Base-by-base conservation (phyloP, 2,888 invertebrate genomes). In the Dendrolimus houi region DNA sequence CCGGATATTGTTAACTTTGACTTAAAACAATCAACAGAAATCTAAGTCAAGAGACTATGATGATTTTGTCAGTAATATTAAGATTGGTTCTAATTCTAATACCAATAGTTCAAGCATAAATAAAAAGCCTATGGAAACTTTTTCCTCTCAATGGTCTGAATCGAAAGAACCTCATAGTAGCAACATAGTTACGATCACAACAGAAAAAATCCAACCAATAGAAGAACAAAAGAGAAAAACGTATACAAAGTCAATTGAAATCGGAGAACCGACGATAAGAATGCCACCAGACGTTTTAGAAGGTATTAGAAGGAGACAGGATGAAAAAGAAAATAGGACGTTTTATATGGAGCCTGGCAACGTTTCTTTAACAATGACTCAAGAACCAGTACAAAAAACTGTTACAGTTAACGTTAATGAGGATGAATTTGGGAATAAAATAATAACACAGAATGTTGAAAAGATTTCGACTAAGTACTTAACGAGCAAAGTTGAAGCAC, bases 1-100 rank as follows among this genome's bases (percentile, higher is more conserved):
- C 91, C 91, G 14, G 91, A 91, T 61, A 87, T 91, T 41, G 91
- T 91, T 0, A 91, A 91, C 60, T 88, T 91, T 62, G 88, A 89
- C 69, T 72, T 91, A 47, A 91, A 91, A 75, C 67, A 75, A n/a
- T 63, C 79, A 52, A 68, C 77, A 52, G 74, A 81, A 56, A 68
- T n/a, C 75, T n/a, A 87, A 83, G 71, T 59, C 65, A 40, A 79
- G 68, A 64, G 86, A 86, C 14, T 83, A 87, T 54, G 85, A 89
- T 60, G 91, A 91, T 62, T 91, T 85, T 55, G 87, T 91, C 1
- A 91, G 91, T 60, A 91, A 90, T 59, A 87, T 91, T 47, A 81
- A 82, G 69, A 87, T 91, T 1, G 90, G 90, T 3, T 91, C 91
- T 12, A 89, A 83, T 63, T 88, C 87, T 57, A 47, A 47, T 47